Evolutionary conservation across 2,888 invertebrate species (phyloP), one percentile per base, ranked within the genome.

Genomic region (Parnassius glacialis): DNA sequence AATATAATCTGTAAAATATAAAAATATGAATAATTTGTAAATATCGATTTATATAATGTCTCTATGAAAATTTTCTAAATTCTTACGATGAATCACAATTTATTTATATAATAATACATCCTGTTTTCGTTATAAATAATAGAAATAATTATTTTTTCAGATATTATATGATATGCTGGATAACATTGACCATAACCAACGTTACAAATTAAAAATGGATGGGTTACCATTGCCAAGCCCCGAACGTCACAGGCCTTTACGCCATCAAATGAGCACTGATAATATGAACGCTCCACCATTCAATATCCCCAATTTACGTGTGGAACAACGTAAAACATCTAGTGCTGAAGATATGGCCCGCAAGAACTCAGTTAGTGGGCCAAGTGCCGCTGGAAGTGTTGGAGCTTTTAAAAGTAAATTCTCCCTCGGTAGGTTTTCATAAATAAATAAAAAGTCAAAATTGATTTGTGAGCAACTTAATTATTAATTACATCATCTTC

Each of bases 121-220:
- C 5, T 34, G 34, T 7, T 34, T 34, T 34, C 7, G 34, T 34
- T 34, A 45, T 1, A 45, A 45, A 12, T n/a, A 45, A n/a, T 7
- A n/a, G 5, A n/a, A 7, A 1, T n/a, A 12, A 2, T 10, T 45
- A 9, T 45, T 45, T n/a, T n/a, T 9, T 13, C 75, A 94, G 93
- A 96, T 98, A 54, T 92, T 98, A 64, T 96, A 97, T 79, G 97
- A 98, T 74, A 98, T 99, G 98, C 90, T 99, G 75, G 96, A 96
- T 75, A 95, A 94, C 78, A 97, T 97, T 68, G 97, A 97, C 83
- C 93, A 95, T 70, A 96, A 96, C 78, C 97, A 98, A 80, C 94
- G 97, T 57, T 96, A 96, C 86, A 97, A 97, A 86, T 92, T 98
- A 82, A 97, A 97, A 85, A 84, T 96, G 77, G 97, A 97, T 80